A percentile compares a stretch with the other conserved stretches of the same genome.
Conservation (phyloP, 2,113 vertebrate species). For the Malurus alboscapulatus region DNA sequence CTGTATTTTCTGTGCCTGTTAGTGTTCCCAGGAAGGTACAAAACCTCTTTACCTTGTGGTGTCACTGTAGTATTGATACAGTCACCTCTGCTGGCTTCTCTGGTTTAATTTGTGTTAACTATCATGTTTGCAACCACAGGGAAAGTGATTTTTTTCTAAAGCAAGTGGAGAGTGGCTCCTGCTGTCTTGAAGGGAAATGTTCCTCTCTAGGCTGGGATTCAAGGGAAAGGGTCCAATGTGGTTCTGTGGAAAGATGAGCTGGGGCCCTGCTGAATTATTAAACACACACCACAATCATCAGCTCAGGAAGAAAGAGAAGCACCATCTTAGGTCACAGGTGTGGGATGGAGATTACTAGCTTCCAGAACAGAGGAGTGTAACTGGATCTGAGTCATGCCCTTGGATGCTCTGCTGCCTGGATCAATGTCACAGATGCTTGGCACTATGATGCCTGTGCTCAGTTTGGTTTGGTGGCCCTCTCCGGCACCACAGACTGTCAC, state of each 20-base stretch:
- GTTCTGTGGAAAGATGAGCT: conserved; percentile 40
- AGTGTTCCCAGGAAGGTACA: neutral
- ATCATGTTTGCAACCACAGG: neutral
- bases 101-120: conserved; percentile 14
- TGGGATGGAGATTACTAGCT: neutral
- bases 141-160: conserved; percentile 38
- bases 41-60: neutral
- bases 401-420: neutral
- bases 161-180: neutral
- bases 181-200: neutral
- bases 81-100: neutral
- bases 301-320: neutral
- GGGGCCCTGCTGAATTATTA: conserved; percentile 50
- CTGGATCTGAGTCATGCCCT: neutral
- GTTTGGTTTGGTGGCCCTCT: neutral
- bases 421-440: neutral
- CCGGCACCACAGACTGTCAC: neutral
- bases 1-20: neutral
- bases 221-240: neutral
- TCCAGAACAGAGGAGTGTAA: neutral
- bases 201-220: neutral
- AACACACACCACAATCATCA: neutral
- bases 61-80: neutral
- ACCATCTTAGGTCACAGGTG: neutral
- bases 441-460: neutral